Base-by-base conservation (phyloP, 2,797 vertebrate species). In the Tangara arthus region DNA sequence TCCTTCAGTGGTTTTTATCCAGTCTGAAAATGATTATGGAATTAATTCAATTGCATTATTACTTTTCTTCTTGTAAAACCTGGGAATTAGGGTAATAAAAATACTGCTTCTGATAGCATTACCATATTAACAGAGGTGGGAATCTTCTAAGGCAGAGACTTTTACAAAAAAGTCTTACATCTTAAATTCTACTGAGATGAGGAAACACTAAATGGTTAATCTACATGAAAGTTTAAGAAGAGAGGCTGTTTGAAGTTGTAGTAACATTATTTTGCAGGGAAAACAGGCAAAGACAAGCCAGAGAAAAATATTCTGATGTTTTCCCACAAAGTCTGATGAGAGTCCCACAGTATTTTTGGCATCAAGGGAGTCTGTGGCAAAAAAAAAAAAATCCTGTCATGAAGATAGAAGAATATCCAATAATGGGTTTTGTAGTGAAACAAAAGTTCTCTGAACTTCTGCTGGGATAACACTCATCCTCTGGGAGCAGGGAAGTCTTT, bases 11-110 rank as follows among this genome's bases (percentile, higher is more conserved):
- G 39, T 52, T 72, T 93, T 90, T 65, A 87, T 50, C 46, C 21
- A 39, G 44, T 17, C 82, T 82, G 46, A 83, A 91, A 93, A 57
- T 4, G 1, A 82, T 79, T 60, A 70, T 70, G 19, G 52, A 84
- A 78, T 94, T 73, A 93, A 92, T 94, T 90, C 44, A 71, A 66
- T 68, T 72, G 30, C 71, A 53, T 95, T 78, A 82, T 69, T 87
- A 37, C 34, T 71, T 88, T 88, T 80, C 26, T 82, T 23, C 73
- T 72, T 42, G 50, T 61, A 88, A 91, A 88, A 65, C 19, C 18
- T 90, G 42, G 28, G 69, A 83, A 93, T 49, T 50, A 55, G 6
- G 35, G 35, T 90, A 89, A 91, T 93, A 90, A 86, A 95, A 95
- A 66, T 39, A 24, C 57, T 73, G 12, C 11, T 80, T 82, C 83